Conservation (phyloP, 2,797 vertebrate genomes). For the Anolis apletophallus region DNA sequence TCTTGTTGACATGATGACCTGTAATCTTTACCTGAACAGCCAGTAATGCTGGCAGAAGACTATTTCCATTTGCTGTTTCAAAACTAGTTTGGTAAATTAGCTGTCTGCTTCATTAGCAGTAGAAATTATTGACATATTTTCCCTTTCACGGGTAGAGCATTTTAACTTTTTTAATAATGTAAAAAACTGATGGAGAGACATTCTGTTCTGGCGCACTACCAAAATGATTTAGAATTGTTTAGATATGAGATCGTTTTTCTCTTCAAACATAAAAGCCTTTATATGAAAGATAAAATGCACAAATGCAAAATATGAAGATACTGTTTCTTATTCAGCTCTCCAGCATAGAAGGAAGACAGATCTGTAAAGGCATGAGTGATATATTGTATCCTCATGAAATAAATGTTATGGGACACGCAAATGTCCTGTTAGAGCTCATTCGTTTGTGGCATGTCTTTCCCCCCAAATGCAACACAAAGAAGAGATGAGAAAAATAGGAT, state of each 20-base stretch:
- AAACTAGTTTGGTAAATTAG: neutral
- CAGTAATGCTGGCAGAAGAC: neutral
- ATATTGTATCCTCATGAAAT: neutral
- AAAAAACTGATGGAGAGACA: neutral
- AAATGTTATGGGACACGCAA: conserved; percentile 7
- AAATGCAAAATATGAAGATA: neutral
- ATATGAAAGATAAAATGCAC: neutral
- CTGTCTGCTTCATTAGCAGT: neutral
- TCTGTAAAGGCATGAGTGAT: conserved; percentile 1
- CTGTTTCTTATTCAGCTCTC: neutral
- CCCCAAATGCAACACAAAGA: neutral
- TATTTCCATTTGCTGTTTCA: neutral
- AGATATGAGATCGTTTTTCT: neutral
- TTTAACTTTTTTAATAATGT: conserved; percentile 2
- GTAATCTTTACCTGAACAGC: neutral
- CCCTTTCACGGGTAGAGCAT: neutral
- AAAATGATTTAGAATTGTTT: neutral
- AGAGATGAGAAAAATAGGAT: conserved; percentile 8
- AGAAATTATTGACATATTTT: neutral
- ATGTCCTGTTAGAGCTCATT: neutral
- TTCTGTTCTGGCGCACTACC: neutral
- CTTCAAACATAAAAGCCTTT: neutral
- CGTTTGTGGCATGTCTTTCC: neutral
- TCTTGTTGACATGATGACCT: neutral
- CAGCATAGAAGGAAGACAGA: neutral